Percentiles rank a stretch among this genome's conserved stretches.
phyloP scores from a whole-genome alignment of 2,113 vertebrate genomes.

The Nannobrachium achirus region DNA sequence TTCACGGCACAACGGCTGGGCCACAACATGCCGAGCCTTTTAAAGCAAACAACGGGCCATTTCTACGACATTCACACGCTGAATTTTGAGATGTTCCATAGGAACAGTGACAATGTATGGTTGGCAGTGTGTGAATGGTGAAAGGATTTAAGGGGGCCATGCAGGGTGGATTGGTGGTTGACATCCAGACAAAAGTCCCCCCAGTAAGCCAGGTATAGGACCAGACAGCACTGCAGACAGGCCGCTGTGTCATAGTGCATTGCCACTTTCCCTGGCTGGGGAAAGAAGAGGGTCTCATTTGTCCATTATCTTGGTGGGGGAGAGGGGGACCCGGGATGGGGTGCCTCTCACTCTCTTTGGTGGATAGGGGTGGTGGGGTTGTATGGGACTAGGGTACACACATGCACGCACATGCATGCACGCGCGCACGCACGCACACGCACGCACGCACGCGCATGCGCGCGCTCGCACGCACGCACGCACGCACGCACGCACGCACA shows the following conservation, averaged over 20 bases:
- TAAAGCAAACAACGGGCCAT: conserved; percentile 8
- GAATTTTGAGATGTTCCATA: conserved; percentile 22
- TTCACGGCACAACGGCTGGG: not conserved
- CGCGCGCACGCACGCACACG: not conserved
- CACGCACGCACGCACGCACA: conserved; percentile 17
- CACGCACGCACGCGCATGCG: not conserved
- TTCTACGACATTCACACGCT: conserved; percentile 8
- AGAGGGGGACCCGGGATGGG: too few species aligned
- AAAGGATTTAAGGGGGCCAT: not conserved
- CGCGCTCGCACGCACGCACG: conserved; percentile 3
- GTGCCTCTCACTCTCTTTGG: conserved; percentile 25
- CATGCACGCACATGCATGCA: too few species aligned
- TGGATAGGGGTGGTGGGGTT: conserved; percentile 37
- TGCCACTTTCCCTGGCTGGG: conserved; percentile 80
- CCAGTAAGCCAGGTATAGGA: conserved; percentile 30
- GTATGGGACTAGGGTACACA: not conserved
- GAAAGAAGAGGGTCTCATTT: conserved; percentile 53
- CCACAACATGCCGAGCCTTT: not conserved
- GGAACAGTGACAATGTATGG: conserved; percentile 34
- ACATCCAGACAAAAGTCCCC: conserved; percentile 63
- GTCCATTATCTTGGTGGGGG: conserved; percentile 69
- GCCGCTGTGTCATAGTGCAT: conserved; percentile 50
- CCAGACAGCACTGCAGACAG: conserved; percentile 28
- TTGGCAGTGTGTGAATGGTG: conserved; percentile 29
- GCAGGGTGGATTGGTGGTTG: conserved; percentile 23